A percentile compares a stretch with the other conserved stretches of the same genome.
Conservation (phyloP, 2,113 vertebrate species). For the Donacobius atricapilla region DNA sequence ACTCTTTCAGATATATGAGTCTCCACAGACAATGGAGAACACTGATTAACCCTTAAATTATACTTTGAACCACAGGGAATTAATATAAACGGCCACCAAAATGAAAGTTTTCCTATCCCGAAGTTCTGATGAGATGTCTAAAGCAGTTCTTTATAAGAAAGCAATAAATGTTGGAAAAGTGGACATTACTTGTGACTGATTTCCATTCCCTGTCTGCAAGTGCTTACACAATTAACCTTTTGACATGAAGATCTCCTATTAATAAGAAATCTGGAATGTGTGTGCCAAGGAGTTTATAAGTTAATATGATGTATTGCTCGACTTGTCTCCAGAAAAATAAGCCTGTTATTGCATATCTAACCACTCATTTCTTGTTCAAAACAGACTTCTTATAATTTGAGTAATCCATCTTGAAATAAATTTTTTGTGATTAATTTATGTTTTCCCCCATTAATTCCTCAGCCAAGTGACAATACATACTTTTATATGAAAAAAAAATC, state of each 20-base stretch:
- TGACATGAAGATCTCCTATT: neutral
- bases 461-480: neutral
- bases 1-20: neutral
- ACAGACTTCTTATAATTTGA: neutral
- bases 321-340: constrained; percentile 9
- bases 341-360: neutral
- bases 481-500: neutral
- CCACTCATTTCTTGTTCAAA: neutral
- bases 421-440: neutral
- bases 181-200: neutral
- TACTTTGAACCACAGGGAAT: neutral
- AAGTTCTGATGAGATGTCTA: neutral
- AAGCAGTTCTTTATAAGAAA: neutral
- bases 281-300: neutral
- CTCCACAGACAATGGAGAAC: neutral
- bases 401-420: neutral
- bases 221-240: constrained; percentile 42
- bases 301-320: neutral
- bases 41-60: neutral
- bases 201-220: neutral
- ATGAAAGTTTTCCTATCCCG: neutral
- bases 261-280: neutral
- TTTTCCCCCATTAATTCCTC: neutral
- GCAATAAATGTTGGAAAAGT: neutral
- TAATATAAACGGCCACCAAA: neutral